A percentile compares a stretch with the other conserved stretches of the same genome.
Evolutionary conservation across 1,140 invertebrate species (phyloP).

Genomic region (Papilio machaon): DNA sequence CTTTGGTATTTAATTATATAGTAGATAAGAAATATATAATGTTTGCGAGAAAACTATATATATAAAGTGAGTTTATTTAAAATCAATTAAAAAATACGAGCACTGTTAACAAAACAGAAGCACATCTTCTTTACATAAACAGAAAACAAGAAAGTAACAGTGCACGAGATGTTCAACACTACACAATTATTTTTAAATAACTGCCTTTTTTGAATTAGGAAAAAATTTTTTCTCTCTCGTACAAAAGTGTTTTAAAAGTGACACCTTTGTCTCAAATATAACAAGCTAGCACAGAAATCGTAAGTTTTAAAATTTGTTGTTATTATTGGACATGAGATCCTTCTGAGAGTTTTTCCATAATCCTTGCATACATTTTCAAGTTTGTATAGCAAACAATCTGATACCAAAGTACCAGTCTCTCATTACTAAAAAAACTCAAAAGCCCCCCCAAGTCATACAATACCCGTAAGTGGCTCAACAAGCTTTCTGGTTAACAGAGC

Average conservation of each 20-base stretch:
- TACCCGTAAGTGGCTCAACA: slow-evolving; percentile 24
- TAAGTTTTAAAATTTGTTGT: neutral
- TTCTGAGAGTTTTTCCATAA: neutral
- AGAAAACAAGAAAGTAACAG: too few species aligned
- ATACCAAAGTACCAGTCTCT: neutral
- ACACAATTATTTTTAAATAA: too few species aligned
- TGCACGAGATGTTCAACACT: too few species aligned
- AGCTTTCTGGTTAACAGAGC: slow-evolving; percentile 15
- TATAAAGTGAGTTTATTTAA: neutral
- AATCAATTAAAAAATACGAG: too few species aligned
- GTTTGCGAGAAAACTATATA: neutral
- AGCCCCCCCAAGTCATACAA: slow-evolving; percentile 4
- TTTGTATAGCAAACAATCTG: neutral
- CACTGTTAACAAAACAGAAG: too few species aligned
- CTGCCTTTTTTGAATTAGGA: too few species aligned
- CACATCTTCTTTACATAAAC: too few species aligned
- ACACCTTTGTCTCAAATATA: too few species aligned
- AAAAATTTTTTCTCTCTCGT: too few species aligned
- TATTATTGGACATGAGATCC: neutral
- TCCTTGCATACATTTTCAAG: neutral
- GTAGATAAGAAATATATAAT: neutral
- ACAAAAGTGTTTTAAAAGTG: too few species aligned
- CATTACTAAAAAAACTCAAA: slow-evolving; percentile 18
- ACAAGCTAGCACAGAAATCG: neutral
- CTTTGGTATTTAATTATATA: neutral